Percentiles rank a stretch among this genome's conserved stretches.
phyloP scores from a whole-genome alignment of 2,113 vertebrate genomes.

The Anolis carolinensis region DNA sequence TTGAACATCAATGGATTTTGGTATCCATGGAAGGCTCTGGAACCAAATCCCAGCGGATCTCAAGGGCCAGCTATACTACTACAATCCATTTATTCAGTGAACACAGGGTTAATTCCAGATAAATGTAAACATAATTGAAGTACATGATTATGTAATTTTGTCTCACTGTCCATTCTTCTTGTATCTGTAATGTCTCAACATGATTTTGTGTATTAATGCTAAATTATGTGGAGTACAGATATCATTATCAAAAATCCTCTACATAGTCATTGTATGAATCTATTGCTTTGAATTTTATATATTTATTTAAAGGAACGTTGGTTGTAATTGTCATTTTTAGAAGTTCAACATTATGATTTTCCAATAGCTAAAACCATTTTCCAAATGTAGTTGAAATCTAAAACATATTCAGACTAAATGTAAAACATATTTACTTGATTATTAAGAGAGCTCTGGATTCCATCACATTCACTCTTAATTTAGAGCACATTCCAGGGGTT shows the following conservation, averaged over 20 bases:
- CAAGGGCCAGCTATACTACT: neutral
- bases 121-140: constrained; percentile 13
- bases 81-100: neutral
- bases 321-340: constrained; percentile 64
- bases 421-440: constrained; percentile 74
- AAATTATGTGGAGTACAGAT: constrained; percentile 52
- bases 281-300: constrained; percentile 58
- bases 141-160: neutral
- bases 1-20: too few relatives aligned
- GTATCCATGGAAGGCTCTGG: too few relatives aligned
- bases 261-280: neutral
- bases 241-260: constrained; percentile 32
- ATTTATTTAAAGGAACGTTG: constrained; percentile 66
- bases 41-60: too few relatives aligned
- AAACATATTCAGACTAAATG: constrained; percentile 74
- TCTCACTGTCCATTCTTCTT: neutral
- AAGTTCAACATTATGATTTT: constrained; percentile 67
- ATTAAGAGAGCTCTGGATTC: constrained; percentile 71
- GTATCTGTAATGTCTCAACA: constrained; percentile 11
- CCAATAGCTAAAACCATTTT: constrained; percentile 65
- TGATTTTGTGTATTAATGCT: constrained; percentile 37
- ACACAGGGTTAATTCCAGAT: neutral
- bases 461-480: constrained; percentile 74
- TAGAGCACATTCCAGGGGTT: constrained; percentile 73
- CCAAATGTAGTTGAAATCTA: constrained; percentile 66